phyloP scores from a whole-genome alignment of 2,888 invertebrate species.

The Fabriciana adippe region DNA sequence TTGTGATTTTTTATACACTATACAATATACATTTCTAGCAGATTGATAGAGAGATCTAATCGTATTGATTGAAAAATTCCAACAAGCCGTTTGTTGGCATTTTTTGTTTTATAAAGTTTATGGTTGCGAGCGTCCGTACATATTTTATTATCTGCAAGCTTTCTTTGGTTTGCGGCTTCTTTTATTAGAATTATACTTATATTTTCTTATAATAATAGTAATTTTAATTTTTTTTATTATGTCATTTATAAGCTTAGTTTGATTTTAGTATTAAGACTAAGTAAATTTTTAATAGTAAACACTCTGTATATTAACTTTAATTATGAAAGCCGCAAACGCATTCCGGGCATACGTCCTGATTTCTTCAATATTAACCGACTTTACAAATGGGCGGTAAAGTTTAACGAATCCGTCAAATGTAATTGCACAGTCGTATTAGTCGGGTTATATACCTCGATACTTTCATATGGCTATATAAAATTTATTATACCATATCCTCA shows the following conservation, averaged over 20 bases:
- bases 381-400: constrained; percentile 30
- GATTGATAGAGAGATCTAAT: constrained; percentile 30
- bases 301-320: constrained; percentile 54
- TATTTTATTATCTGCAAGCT: background rate
- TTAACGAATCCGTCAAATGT: constrained; percentile 9
- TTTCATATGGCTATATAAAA: background rate
- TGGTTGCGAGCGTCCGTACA: background rate
- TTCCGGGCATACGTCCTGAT: constrained; percentile 57
- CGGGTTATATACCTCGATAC: constrained; percentile 18
- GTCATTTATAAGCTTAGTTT: too few relatives aligned
- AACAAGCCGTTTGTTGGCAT: constrained; percentile 15
- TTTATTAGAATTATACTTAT: background rate
- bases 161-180: background rate
- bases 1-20: constrained; percentile 32
- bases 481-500: background rate
- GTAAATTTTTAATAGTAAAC: constrained; percentile 37
- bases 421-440: constrained; percentile 12
- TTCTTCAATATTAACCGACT: constrained; percentile 40
- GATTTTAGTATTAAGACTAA: too few relatives aligned
- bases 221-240: too few relatives aligned
- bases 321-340: constrained; percentile 63
- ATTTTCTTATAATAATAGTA: too few relatives aligned
- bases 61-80: constrained; percentile 30
- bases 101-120: constrained; percentile 16
- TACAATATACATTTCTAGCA: constrained; percentile 9